Evolutionary conservation across 2,113 vertebrate species (phyloP).

Genomic region (Pheucticus melanocephalus): DNA sequence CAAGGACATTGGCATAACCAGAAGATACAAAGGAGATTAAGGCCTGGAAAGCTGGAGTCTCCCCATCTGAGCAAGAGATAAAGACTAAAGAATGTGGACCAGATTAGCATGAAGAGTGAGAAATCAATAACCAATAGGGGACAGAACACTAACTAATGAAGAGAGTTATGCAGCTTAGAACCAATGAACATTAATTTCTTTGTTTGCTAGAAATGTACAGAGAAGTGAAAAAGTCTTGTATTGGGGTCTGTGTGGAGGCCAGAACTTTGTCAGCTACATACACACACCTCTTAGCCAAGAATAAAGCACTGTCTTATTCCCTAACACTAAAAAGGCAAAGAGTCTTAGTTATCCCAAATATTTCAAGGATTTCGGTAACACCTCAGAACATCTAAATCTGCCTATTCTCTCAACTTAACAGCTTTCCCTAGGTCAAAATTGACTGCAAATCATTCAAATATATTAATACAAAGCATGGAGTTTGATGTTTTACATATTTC

Average conservation of each 20-base stretch:
- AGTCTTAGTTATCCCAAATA: neutral
- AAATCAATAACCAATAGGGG: neutral
- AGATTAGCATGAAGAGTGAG: neutral
- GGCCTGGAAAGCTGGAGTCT: neutral
- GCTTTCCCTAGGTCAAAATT: neutral
- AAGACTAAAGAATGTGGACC: neutral
- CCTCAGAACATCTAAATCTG: neutral
- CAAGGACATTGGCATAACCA: neutral
- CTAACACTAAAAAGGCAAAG: neutral
- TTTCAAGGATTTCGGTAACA: neutral
- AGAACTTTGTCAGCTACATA: neutral
- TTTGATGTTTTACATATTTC: neutral
- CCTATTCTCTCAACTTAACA: neutral
- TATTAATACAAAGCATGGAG: neutral
- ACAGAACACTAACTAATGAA: neutral
- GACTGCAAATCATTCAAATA: neutral
- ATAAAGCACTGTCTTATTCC: neutral
- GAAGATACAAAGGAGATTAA: neutral
- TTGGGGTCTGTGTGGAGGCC: neutral
- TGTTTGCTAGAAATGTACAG: neutral
- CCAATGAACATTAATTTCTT: neutral
- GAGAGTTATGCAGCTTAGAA: neutral
- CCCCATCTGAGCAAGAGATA: neutral
- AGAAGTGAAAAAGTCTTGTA: neutral
- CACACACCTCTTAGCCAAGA: neutral